Base-by-base conservation (phyloP, 1,140 invertebrate genomes). In the Pachypeltis micranthus region DNA sequence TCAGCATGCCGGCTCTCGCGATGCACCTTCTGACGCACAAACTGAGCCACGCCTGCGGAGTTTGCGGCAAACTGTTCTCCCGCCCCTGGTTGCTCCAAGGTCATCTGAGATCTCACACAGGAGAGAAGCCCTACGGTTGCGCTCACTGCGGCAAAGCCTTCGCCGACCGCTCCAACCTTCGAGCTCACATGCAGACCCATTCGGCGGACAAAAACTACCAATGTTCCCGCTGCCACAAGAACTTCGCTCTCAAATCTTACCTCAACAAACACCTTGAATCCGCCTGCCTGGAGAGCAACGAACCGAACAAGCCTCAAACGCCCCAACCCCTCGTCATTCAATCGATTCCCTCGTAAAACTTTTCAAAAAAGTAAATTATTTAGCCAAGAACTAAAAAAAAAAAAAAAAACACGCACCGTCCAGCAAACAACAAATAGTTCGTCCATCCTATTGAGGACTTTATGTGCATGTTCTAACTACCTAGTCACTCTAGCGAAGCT, bases 121-220 rank as follows among this genome's bases (percentile, higher is more conserved):
- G 96, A 0, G 95, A 98, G 77, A 99, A 98, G 73, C 96, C 96
- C 0, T 99, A 96, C 76, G 93, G 93, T 0, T 99, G 96, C 77
- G 93, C 93, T 4, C 94, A 98, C 73, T 99, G 96, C 76, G 95
- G 94, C 57, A 98, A 98, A 74, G 92, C 93, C 1, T 99, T 99
- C 75, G 96, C 96, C 3, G 96, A 99, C 77, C 80, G 96, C 29
- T 96, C 90, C 66, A 96, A 96, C 73, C 78, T 96, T 7, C 75
- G 93, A 21, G 93, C 93, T 0, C 93, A 96, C 76, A 91, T 96
- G 84, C 91, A 96, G 74, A 95, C 91, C 0, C 92, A 96, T 72
- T 91, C 90, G 7, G 78, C 84, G 7, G 87, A 88, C 70, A 95
- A 96, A 78, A 91, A 93, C 73, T 95, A 87, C 78, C 84, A 85